Percentiles rank a stretch among this genome's conserved stretches.
Evolutionary conservation across 2,888 invertebrate genomes (phyloP).

Genomic region (Erannis defoliaria): DNA sequence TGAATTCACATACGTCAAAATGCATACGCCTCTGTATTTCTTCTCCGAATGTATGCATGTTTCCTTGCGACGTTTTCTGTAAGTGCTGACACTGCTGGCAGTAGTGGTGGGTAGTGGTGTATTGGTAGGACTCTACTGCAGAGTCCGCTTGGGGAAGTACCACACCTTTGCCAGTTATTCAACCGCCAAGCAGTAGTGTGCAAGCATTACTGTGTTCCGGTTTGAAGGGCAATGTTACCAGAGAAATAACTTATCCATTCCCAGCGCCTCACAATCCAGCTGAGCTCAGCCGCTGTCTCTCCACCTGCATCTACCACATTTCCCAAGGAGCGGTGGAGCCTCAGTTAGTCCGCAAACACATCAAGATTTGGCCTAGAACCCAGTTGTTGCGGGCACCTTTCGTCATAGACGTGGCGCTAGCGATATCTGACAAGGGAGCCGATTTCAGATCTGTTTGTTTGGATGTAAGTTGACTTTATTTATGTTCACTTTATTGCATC

Average conservation of each 20-base stretch:
- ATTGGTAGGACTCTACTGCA: no score
- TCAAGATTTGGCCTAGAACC: conserved; percentile 71
- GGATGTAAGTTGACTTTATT: conserved; percentile 63
- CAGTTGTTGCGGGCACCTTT: conserved; percentile 73
- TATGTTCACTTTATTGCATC: neutral
- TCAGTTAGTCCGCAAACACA: conserved; percentile 63
- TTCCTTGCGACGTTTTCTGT: no score
- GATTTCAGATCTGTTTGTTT: conserved; percentile 72
- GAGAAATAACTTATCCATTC: conserved; percentile 27
- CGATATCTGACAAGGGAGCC: conserved; percentile 68
- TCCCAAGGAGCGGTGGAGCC: conserved; percentile 71
- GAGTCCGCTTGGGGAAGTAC: no score
- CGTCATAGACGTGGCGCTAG: conserved; percentile 71
- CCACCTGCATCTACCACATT: conserved; percentile 77
- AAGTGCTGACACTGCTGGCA: no score
- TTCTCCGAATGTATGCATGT: no score
- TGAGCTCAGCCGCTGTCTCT: conserved; percentile 72
- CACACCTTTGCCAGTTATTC: no score
- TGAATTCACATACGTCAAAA: no score
- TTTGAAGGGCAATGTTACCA: no score
- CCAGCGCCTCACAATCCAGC: conserved; percentile 70
- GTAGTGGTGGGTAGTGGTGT: no score
- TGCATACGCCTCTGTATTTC: no score
- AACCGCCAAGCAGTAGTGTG: no score
- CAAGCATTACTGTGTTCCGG: no score